Evolutionary conservation across 2,888 invertebrate species (phyloP), one percentile per base, ranked within the genome.

Genomic region (Auanema freiburgensis): DNA sequence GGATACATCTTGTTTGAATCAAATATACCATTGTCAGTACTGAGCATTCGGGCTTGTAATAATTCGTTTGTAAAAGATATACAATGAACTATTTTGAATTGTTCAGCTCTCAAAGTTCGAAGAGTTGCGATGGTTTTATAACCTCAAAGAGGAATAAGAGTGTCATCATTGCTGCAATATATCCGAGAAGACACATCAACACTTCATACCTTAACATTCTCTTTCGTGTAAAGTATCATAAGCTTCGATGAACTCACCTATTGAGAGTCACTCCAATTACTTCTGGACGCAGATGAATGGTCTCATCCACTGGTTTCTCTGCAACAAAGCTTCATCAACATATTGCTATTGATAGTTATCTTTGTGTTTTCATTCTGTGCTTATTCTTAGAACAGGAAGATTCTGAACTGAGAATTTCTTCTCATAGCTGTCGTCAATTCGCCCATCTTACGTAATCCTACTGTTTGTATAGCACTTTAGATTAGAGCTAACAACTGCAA

Each of bases 121-220:
- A 60, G 11, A 60, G 40, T 23, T 60, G 59, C 21, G 72, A 74
- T 8, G 78, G 78, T 59, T 78, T 78, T 50, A 78, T 69, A n/a
- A 70, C 18, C 60, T 78, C 78, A 63, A 76, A 78, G 25, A 73
- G 49, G 44, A 76, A 63, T 25, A 78, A 69, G n/a, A 78, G 68
- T 11, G 68, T 65, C n/a, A 67, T 60, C 59, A 78, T 73, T 10
- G 76, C 73, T 1, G 71, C 55, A n/a, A 71, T 50, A 66, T 76
- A 77, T 59, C 72, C 60, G 0, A 64, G 60, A 0, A 75, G 57
- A 25, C 70, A 69, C 16, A 76, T 50, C 5, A 69, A 50, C 18
- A 72, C 57, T 50, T 72, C 68, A 0, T 59, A 42, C 49, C 77
- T 77, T 69, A 52, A 74, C 71, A 4, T 4, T 24, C 14, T 56